Evolutionary conservation across 2,888 invertebrate genomes (phyloP), one percentile per base, ranked within the genome.

Genomic region (Brachylomia viminalis): DNA sequence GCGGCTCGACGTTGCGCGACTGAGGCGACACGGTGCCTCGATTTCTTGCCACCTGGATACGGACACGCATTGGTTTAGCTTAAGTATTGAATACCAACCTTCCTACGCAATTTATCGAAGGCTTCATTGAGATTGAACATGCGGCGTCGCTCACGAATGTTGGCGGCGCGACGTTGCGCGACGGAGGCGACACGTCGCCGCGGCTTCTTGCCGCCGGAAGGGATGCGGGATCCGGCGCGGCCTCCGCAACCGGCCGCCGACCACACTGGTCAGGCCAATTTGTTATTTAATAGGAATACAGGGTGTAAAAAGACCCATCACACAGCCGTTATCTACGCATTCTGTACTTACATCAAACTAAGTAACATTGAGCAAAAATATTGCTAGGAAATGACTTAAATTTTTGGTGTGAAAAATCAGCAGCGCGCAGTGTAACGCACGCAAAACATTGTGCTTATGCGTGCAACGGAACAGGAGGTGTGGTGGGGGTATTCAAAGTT

Each of bases 81-180:
- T 72, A 83, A 72, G 65, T 72, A 72, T 38, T 58, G 27, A 77
- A 52, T 75, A 77, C 75, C 81, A 82, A 98, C 98, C 97, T 99
- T 99, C 90, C 99, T 97, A 45, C 99, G 97, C 59, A 99, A 95
- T 92, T 98, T 98, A 92, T 99, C 99, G 90, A 99, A 99, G 1
- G 99, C 99, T 83, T 99, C 99, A 93, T 99, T 99, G 82, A 99
- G 96, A 94, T 99, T 99, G 93, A 99, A 99, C 99, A 99, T 99
- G 83, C 99, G 97, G 38, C 99, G 97, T 70, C 99, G 97, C 94
- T 99, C 99, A 6, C 99, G 97, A 83, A 99, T 99, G 94, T 99
- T 99, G 45, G 99, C 99, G 0, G 99, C 99, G 72, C 99, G 97
- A 54, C 99, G 97, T 93, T 99, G 99, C 0, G 99, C 99, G 90